These are phyloP conservation scores for Tipula unca DNA, from an alignment of 2,888 invertebrate species.

Conservation along the genomic window DNA sequence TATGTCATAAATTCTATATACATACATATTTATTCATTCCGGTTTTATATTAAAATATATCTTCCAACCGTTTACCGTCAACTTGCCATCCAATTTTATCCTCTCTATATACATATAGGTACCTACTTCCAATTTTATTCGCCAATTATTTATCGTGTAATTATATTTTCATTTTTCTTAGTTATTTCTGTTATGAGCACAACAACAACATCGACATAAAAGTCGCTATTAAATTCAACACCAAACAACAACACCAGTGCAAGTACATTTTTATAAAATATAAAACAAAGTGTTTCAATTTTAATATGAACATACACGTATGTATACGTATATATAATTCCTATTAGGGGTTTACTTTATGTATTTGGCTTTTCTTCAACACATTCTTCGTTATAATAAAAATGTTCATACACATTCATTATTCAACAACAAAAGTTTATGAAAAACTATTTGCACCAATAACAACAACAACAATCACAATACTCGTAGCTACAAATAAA, in stretches of 20 bases:
- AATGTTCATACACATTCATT: background rate
- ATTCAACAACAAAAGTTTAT: background rate
- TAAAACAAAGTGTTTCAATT: background rate
- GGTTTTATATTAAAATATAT: background rate
- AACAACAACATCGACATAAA: background rate
- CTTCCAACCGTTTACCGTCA: background rate
- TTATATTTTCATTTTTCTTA: constrained; percentile 8
- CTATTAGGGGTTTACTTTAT: constrained; percentile 8
- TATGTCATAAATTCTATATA: background rate
- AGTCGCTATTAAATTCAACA: background rate
- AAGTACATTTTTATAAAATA: background rate
- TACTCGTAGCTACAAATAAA: background rate
- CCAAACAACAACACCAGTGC: background rate
- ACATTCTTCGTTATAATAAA: background rate
- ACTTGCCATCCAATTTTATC: background rate
- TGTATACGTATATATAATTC: background rate
- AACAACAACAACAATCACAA: background rate
- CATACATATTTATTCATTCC: background rate
- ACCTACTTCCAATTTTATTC: background rate
- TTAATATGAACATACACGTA: background rate
- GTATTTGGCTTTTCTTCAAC: background rate
- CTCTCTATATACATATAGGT: background rate
- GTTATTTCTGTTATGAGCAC: background rate
- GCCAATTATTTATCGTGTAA: background rate
- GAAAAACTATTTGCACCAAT: background rate